Conservation (phyloP, 2,113 vertebrate genomes). For the Catharus fuscescens region DNA sequence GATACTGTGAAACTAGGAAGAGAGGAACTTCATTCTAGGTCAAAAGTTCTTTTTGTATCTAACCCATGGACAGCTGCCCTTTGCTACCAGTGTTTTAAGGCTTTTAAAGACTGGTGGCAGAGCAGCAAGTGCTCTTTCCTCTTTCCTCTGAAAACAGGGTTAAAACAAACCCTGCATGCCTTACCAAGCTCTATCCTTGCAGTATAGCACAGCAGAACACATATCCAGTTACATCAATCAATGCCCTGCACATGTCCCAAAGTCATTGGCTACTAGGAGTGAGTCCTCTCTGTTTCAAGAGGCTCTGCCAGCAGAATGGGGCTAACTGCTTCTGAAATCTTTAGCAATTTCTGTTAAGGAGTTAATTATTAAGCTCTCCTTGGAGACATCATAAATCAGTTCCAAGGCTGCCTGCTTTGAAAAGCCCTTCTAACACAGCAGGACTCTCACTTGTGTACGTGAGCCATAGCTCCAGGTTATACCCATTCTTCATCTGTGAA, state of each 20-base stretch:
- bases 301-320: background rate
- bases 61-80: background rate
- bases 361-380: background rate
- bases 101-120: background rate
- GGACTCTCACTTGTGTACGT: background rate
- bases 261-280: background rate
- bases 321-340: background rate
- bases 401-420: background rate
- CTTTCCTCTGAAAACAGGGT: background rate
- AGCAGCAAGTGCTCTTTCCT: background rate
- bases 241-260: background rate
- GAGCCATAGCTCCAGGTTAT: background rate
- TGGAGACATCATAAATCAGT: background rate
- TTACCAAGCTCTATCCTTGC: background rate
- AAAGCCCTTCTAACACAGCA: background rate
- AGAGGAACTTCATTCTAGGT: background rate
- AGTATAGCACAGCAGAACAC: background rate
- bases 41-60: background rate
- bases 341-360: background rate
- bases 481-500: background rate
- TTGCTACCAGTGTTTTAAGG: background rate
- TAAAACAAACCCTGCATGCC: background rate
- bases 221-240: background rate
- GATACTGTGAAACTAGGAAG: background rate
- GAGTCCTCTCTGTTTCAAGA: background rate